Evolutionary conservation across 2,888 invertebrate genomes (phyloP).

Genomic region (Scaptomyza reducta): DNA sequence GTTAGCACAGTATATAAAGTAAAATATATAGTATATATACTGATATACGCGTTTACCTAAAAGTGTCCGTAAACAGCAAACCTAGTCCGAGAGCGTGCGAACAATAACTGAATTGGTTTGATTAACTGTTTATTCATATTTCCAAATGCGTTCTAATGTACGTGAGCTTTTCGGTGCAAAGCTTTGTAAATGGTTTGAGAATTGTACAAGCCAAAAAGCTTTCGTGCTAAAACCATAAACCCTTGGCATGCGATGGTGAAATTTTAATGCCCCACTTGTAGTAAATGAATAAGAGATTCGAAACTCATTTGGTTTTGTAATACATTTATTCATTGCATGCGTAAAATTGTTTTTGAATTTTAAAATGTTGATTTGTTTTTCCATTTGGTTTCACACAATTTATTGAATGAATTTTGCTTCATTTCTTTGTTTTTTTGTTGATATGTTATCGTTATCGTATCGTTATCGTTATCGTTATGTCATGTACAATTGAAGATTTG

Average conservation of each 20-base stretch:
- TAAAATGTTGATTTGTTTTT: constrained; percentile 69
- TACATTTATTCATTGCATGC: constrained; percentile 80
- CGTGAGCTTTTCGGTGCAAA: constrained; percentile 1
- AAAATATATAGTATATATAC: not conserved
- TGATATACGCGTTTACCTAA: not conserved
- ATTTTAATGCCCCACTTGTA: not conserved
- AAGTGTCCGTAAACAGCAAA: constrained; percentile 8
- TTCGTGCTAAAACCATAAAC: constrained; percentile 1
- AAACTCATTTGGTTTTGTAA: constrained; percentile 41
- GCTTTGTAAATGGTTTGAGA: constrained; percentile 23
- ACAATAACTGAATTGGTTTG: constrained; percentile 26
- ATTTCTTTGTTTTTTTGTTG: constrained; percentile 19
- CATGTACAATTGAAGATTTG: constrained; percentile 77
- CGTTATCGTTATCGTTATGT: constrained; percentile 30
- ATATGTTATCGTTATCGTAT: constrained; percentile 30
- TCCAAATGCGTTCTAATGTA: not conserved
- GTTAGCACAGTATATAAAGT: not conserved
- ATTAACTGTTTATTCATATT: not conserved
- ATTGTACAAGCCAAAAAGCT: not conserved
- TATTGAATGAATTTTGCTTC: constrained; percentile 38
- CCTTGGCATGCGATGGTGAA: not conserved
- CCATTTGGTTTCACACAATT: constrained; percentile 61
- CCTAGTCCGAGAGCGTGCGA: constrained; percentile 21
- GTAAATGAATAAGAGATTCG: not conserved
- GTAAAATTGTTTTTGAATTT: constrained; percentile 73